Percentiles rank a stretch among this genome's conserved stretches.
These are phyloP conservation scores for Caracal caracal DNA, from an alignment of 2,113 vertebrate species.

Conservation along the genomic window DNA sequence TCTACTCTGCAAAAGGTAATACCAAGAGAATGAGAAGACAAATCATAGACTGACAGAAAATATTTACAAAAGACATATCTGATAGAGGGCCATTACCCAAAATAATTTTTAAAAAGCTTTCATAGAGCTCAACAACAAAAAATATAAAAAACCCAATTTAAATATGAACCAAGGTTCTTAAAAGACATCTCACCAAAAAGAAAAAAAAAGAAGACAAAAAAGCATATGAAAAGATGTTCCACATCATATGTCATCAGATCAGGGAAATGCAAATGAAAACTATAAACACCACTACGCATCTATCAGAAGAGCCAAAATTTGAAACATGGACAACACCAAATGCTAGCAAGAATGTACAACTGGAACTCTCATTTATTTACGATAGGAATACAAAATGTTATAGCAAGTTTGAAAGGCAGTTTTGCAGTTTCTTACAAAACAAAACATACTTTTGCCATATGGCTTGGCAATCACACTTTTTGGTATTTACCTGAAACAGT, in stretches of 20 bases:
- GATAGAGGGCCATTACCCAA: neutral
- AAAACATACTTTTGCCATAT: neutral
- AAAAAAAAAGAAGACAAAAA: neutral
- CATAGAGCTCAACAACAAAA: neutral
- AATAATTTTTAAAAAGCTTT: neutral
- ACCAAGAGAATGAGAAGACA: neutral
- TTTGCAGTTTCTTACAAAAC: neutral
- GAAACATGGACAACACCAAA: neutral
- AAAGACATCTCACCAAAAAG: neutral
- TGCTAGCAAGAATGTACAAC: neutral
- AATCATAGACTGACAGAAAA: neutral
- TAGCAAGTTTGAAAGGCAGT: neutral
- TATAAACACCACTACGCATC: neutral
- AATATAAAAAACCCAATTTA: neutral
- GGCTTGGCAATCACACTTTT: neutral
- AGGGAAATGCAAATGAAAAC: neutral
- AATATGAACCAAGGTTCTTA: neutral
- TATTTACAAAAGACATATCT: neutral
- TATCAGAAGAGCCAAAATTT: neutral
- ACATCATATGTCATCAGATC: neutral
- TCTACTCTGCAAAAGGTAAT: neutral
- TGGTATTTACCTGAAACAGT: neutral
- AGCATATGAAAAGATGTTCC: neutral
- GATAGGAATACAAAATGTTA: neutral
- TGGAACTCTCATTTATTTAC: neutral